These are phyloP conservation scores for Rhodeus uyekii DNA, from an alignment of 2,797 vertebrate species.

Conservation along the genomic window DNA sequence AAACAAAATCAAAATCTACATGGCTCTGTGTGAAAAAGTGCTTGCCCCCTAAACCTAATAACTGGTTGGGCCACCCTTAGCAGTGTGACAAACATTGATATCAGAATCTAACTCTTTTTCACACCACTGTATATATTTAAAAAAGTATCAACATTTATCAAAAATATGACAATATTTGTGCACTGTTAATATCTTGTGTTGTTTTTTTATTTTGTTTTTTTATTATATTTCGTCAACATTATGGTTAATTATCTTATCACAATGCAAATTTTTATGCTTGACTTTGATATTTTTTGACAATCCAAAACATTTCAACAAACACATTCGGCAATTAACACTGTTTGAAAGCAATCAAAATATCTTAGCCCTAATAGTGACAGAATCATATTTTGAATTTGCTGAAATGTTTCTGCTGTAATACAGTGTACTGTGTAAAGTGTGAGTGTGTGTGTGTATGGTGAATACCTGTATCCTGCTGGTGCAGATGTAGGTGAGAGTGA, in stretches of 20 bases:
- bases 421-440: neutral
- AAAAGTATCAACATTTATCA: neutral
- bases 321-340: neutral
- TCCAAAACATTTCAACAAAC: neutral
- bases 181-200: neutral
- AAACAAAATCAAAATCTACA: no score
- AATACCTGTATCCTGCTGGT: conserved; percentile 98
- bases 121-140: neutral
- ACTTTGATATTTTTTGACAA: neutral
- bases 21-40: no score
- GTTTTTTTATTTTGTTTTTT: neutral
- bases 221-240: neutral
- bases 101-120: no score
- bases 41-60: no score
- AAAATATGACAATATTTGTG: neutral
- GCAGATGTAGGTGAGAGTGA: conserved; percentile 98
- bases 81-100: no score
- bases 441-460: conserved; percentile 67
- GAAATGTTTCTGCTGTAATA: neutral
- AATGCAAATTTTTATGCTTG: neutral
- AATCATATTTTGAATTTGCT: neutral
- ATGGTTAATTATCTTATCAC: neutral
- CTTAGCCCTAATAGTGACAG: conserved; percentile 19
- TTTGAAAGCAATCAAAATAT: neutral
- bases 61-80: no score